Evolutionary conservation across 2,797 vertebrate species (phyloP).

Genomic region (Sebastes iracundus): DNA sequence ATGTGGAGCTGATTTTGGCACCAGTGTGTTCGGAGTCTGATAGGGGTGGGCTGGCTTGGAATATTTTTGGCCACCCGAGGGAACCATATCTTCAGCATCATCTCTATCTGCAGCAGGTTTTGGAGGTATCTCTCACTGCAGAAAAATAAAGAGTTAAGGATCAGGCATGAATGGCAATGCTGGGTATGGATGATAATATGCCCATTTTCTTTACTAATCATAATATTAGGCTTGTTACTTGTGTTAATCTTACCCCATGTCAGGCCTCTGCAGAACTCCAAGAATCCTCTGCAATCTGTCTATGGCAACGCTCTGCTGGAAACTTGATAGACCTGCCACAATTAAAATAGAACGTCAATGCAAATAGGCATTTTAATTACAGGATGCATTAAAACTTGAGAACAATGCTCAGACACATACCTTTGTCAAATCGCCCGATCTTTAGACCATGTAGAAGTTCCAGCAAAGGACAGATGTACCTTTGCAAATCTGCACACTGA

Average conservation of each 20-base stretch:
- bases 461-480: constrained; percentile 84
- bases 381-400: background rate
- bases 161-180: background rate
- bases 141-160: background rate
- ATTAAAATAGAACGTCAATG: background rate
- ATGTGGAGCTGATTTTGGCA: constrained; percentile 69
- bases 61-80: constrained; percentile 73
- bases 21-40: constrained; percentile 56
- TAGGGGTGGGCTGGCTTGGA: constrained; percentile 25
- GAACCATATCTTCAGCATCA: constrained; percentile 92
- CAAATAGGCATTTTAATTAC: background rate
- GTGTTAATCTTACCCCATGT: constrained; percentile 87
- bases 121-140: constrained; percentile 88
- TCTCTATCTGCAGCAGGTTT: constrained; percentile 90
- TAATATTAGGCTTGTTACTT: background rate
- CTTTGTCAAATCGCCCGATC: constrained; percentile 88
- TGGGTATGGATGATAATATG: background rate
- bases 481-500: constrained; percentile 89
- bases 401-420: constrained; percentile 62
- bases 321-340: constrained; percentile 86
- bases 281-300: constrained; percentile 91
- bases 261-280: constrained; percentile 89
- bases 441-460: constrained; percentile 88
- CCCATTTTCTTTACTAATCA: background rate
- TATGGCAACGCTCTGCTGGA: constrained; percentile 92